Evolutionary conservation across 2,797 vertebrate genomes (phyloP).

Genomic region (Coregonus suidteri): DNA sequence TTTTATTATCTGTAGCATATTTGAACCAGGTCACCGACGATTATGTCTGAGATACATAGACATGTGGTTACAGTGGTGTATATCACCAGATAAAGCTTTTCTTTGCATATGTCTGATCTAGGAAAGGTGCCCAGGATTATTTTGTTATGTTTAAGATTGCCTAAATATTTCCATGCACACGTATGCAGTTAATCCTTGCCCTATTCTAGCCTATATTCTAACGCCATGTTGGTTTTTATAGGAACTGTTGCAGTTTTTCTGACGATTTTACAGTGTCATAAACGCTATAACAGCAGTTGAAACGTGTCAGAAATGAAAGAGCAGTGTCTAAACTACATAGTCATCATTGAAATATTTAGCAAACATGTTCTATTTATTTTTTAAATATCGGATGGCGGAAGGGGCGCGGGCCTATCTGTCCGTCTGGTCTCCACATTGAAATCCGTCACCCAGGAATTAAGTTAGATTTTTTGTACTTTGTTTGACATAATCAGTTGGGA

Average conservation of each 20-base stretch:
- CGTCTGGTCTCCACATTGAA: constrained; percentile 48
- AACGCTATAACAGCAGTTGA: constrained; percentile 66
- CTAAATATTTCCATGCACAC: constrained; percentile 86
- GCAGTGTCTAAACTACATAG: constrained; percentile 37
- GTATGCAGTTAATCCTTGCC: constrained; percentile 84
- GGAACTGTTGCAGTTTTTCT: constrained; percentile 60
- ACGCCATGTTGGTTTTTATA: constrained; percentile 91
- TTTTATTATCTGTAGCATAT: constrained; percentile 39
- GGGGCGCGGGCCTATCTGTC: constrained; percentile 77
- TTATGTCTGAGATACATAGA: constrained; percentile 39
- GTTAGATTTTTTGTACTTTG: constrained; percentile 57
- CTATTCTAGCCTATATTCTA: constrained; percentile 55
- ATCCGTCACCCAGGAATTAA: constrained; percentile 67
- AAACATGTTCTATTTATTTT: constrained; percentile 62
- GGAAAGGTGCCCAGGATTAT: constrained; percentile 44
- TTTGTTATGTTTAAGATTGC: constrained; percentile 69
- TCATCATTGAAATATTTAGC: constrained; percentile 38
- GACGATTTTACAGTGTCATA: constrained; percentile 65
- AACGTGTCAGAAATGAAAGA: constrained; percentile 50
- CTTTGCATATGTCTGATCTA: constrained; percentile 20
- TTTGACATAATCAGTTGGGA: constrained; percentile 31
- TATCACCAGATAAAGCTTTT: neutral
- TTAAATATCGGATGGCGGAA: constrained; percentile 73
- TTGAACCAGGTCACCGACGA: constrained; percentile 49
- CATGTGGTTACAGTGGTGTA: constrained; percentile 28